These are phyloP conservation scores for Melanitta fusca DNA, from an alignment of 2,797 vertebrate genomes.

Conservation along the genomic window DNA sequence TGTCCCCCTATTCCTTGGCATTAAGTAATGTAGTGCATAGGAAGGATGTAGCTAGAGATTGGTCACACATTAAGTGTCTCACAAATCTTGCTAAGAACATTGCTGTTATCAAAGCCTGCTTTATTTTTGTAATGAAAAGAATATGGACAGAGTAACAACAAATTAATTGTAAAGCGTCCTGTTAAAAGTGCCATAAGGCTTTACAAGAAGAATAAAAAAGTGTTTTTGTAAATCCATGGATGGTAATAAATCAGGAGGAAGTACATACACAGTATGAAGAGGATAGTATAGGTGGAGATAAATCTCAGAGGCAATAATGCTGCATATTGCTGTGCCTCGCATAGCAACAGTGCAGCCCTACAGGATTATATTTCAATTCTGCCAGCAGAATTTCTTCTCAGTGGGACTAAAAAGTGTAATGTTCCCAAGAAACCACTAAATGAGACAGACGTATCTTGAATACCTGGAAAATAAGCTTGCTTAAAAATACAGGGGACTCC, in stretches of 20 bases:
- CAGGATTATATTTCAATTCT: slow-evolving; percentile 18
- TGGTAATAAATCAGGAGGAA: slow-evolving; percentile 31
- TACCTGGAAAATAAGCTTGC: background rate
- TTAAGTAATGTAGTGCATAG: background rate
- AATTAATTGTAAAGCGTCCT: background rate
- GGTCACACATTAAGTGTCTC: background rate
- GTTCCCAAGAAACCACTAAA: background rate
- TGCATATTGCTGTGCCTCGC: background rate
- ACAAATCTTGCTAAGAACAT: background rate
- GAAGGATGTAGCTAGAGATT: background rate
- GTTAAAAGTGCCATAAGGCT: background rate
- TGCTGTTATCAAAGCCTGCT: background rate
- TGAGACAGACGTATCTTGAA: background rate
- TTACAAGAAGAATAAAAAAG: background rate
- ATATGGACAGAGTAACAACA: background rate
- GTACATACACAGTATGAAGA: background rate
- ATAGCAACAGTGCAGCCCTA: background rate
- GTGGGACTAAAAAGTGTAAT: background rate
- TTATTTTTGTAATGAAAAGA: background rate
- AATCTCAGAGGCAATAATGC: slow-evolving; percentile 17
- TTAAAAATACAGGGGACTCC: background rate
- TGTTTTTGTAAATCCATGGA: background rate
- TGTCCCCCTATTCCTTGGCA: background rate
- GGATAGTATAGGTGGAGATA: background rate
- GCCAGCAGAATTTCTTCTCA: slow-evolving; percentile 20